These are phyloP conservation scores for Anisognathus igniventris DNA, from an alignment of 2,797 vertebrate genomes.

Conservation along the genomic window DNA sequence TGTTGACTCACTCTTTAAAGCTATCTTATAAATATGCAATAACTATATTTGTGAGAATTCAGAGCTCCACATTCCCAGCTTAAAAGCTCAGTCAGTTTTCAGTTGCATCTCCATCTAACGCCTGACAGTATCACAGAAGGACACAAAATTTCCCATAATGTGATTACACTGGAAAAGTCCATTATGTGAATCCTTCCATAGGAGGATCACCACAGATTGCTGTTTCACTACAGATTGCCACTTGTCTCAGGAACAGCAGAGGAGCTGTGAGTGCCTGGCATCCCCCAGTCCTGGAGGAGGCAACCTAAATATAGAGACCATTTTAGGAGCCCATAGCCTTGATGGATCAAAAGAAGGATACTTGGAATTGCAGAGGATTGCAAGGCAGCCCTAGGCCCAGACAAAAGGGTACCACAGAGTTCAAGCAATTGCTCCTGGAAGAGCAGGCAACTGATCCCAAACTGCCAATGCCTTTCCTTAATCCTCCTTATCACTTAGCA, in stretches of 20 bases:
- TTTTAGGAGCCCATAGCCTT: not conserved
- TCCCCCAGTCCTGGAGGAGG: not conserved
- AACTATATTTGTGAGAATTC: not conserved
- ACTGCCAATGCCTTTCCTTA: not conserved
- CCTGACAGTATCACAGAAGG: not conserved
- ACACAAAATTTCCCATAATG: not conserved
- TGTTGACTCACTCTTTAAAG: conserved; percentile 51
- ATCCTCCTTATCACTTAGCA: not conserved
- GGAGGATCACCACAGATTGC: not conserved
- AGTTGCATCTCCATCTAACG: not conserved
- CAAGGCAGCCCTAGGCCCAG: not conserved
- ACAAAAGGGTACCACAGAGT: not conserved
- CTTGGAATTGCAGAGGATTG: not conserved
- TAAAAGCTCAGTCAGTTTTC: not conserved
- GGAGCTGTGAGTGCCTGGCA: not conserved
- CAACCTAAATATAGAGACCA: not conserved
- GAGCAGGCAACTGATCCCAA: not conserved
- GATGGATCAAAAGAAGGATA: not conserved
- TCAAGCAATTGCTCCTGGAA: not conserved
- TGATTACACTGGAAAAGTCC: not conserved
- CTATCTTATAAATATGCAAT: conserved; percentile 43
- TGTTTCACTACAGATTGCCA: not conserved
- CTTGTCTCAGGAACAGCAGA: not conserved
- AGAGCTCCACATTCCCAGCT: not conserved
- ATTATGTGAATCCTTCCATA: not conserved